Base-by-base conservation (phyloP, 1,140 invertebrate species). In the Drosophila willistoni region DNA sequence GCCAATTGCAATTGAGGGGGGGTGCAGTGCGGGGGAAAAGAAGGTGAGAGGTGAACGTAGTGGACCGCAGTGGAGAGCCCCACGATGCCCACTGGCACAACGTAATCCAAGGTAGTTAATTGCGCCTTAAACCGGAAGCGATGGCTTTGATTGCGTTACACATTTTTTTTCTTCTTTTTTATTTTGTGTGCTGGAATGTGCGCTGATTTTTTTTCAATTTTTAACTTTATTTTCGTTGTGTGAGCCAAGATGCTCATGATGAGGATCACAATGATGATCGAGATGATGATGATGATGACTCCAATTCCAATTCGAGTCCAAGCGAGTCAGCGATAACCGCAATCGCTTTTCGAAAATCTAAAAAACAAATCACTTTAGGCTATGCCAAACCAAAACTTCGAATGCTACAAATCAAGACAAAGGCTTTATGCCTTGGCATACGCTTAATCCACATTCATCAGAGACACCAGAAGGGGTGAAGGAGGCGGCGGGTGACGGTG, bases 111-210 rank as follows among this genome's bases (percentile, higher is more conserved):
- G 81, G 70, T 71, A 75, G 85, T 89, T 90, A 90, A 89, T 89
- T 90, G 84, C 85, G 84, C 71, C 85, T 89, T 84, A 89, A 89
- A 90, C 84, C 84, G 84, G 84, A 89, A 89, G 85, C 84, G 85
- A 84, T 89, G 85, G 84, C 86, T 89, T 89, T 89, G 85, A 89
- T 89, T 89, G 84, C 84, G 84, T 90, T 89, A 89, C 85, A 89
- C 81, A 90, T 89, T 90, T 39, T 39, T 13, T 39, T 39, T 13
- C 3, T 13, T 39, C 3, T 12, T n/a, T n/a, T n/a, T n/a, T n/a
- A n/a, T n/a, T n/a, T 86, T 83, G 68, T 76, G 64, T 68, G 59
- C 64, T 83, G 84, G 84, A 90, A 87, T 87, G 84, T 84, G 83
- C 84, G 84, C 83, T 89, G 85, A 87, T 84, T 87, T 87, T 73